These are phyloP conservation scores for Xenotilapia longispinis DNA, from an alignment of 2,113 vertebrate species.

Conservation along the genomic window DNA sequence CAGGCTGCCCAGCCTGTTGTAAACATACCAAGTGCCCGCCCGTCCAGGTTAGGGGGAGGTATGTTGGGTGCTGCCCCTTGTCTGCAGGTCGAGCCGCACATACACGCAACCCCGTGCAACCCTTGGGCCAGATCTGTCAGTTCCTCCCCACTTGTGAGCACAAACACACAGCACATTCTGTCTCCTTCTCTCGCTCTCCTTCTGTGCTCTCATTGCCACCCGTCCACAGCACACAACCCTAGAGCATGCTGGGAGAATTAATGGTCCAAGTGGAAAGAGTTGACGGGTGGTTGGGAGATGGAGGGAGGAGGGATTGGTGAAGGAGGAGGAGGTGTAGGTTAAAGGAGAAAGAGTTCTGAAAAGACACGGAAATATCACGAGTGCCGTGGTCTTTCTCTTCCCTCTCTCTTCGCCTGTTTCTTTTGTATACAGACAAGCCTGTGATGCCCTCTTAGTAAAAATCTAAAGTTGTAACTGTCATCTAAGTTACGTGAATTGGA, in stretches of 20 bases:
- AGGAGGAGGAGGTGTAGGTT: background rate
- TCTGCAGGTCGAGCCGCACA: conserved; percentile 7
- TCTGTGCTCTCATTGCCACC: conserved; percentile 16
- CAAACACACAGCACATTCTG: conserved; percentile 11
- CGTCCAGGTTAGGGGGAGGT: background rate
- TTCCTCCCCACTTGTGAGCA: conserved; percentile 16
- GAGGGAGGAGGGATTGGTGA: background rate
- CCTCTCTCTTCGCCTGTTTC: background rate
- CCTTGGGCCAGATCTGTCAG: conserved; percentile 37
- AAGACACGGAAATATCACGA: background rate
- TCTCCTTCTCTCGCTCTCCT: background rate
- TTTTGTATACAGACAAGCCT: background rate
- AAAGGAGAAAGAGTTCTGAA: background rate
- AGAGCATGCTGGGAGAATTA: conserved; percentile 58
- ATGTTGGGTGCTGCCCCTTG: background rate
- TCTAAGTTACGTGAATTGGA: background rate
- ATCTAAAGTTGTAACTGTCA: background rate
- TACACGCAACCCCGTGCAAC: background rate
- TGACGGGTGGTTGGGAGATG: background rate
- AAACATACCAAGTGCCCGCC: conserved; percentile 16
- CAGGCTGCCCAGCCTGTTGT: conserved; percentile 15
- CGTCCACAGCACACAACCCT: conserved; percentile 28
- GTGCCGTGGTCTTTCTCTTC: background rate
- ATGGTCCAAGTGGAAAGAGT: conserved; percentile 44
- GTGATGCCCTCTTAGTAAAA: background rate